Evolutionary conservation across 1,140 invertebrate species (phyloP), one percentile per base, ranked within the genome.

Genomic region (Heliconius eleuchia): DNA sequence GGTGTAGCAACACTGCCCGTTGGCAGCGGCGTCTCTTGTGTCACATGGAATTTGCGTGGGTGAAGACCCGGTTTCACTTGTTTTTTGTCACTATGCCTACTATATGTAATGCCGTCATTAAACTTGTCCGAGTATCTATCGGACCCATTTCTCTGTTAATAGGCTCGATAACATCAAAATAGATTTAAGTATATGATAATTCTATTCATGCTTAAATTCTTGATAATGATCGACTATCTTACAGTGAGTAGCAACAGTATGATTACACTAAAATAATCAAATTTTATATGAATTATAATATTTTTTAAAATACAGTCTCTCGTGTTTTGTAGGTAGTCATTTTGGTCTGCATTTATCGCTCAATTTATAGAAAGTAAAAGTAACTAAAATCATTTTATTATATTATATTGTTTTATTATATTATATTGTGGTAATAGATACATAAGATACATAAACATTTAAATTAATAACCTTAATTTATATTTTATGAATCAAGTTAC

Each of bases 21-120:
- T 88, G 85, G 85, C 85, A 87, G 76, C 86, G 79, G 74, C 72
- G 77, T 76, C 73, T 78, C 71, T 73, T 84, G 86, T 80, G 82
- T 82, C 83, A 84, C 55, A 76, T 80, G 87, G 89, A 90, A 92
- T 92, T 90, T 83, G 88, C 88, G 90, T 91, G 88, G 90, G 90
- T 79, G 87, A 83, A 82, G 84, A 89, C 86, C 84, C 82, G 87
- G 86, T 88, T 86, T 52, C 70, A 77, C 77, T 78, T 77, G 83
- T 84, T 78, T 85, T 85, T 87, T 87, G 79, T 84, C 80, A 81
- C 76, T 73, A 72, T 76, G 77, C 76, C 71, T 73, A 77, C 71
- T 73, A 77, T 76, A 78, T 82, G 80, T 73, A 81, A 81, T 60
- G 75, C 74, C 30, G 74, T 80, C 79, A 77, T 76, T 76, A 80